Conservation (phyloP, 2,113 vertebrate species). For the Corynorhinus townsendii region DNA sequence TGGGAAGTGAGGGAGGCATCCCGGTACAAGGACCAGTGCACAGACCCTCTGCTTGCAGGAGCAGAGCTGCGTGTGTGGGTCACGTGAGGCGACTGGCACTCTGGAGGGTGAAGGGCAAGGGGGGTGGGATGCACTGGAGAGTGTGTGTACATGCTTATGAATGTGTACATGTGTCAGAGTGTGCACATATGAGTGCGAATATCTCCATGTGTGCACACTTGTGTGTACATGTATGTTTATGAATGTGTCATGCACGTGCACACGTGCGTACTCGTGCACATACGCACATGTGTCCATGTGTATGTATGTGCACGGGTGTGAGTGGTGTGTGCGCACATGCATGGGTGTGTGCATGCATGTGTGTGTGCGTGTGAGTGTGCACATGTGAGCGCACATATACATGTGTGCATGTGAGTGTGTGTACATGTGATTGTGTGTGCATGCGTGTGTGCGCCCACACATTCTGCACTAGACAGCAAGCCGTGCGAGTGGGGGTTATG, state of each 20-base stretch:
- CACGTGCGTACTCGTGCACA: too few species aligned
- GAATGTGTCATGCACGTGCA: too few species aligned
- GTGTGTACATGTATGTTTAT: too few species aligned
- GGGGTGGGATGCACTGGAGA: too few species aligned
- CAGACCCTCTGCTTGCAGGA: not conserved
- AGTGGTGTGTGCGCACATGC: not conserved
- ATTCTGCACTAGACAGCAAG: not conserved
- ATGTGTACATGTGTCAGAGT: too few species aligned
- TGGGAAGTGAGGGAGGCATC: not conserved
- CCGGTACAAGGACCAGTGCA: not conserved
- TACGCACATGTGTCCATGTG: too few species aligned
- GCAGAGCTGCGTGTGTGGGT: accelerated
- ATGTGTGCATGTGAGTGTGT: not conserved
- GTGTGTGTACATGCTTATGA: too few species aligned
- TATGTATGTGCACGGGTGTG: too few species aligned
- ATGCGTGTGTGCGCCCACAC: accelerated
- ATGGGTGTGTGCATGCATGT: not conserved
- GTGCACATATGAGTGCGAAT: too few species aligned
- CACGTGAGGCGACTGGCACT: accelerated
- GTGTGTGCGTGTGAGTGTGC: not conserved
- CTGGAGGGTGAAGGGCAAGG: not conserved
- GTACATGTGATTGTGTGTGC: accelerated
- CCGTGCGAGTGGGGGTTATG: not conserved
- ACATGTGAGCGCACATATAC: accelerated
- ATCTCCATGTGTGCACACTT: too few species aligned